Evolutionary conservation across 1,140 invertebrate species (phyloP), one percentile per base, ranked within the genome.

Genomic region (Mycetomoellerius zeteki): DNA sequence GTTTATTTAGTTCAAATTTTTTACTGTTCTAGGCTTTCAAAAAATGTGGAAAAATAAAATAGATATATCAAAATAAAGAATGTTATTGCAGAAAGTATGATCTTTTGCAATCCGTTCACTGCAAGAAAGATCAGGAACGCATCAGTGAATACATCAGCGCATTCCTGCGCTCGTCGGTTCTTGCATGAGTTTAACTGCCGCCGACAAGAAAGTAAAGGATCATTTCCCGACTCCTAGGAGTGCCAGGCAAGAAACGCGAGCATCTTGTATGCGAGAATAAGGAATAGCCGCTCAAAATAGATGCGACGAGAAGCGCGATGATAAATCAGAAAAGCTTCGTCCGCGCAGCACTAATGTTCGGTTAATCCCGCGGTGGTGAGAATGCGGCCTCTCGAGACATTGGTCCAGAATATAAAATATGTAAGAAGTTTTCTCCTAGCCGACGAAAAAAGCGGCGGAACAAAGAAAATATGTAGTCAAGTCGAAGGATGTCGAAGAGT

Each of bases 361-460:
- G 60, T 88, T 90, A 90, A 90, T 90, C 75, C 76, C 37, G 50
- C 30, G 30, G 54, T 56, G 64, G 27, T 19, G 60, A 54, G 14
- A 86, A 69, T 43, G 58, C 65, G 72, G 54, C 27, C 62, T 30
- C 58, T 14, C 65, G 75, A 21, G 72, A 60, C 65, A 78, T 54
- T 65, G 58, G 56, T 30, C 67, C 52, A 64, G 76, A 88, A 88
- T 71, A 88, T 90, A 88, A 91, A 88, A 91, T 88, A 91, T 86
- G 86, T 78, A 90, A 78, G 58, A 90, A 90, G 76, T 89, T 90
- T 85, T 56, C 69, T 54, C 56, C 27, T n/a, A 30, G 16, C 33
- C 89, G 47, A 56, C 12, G 87, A 30, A 71, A 72, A 80, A 80
- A 60, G 69, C 6, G 69, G 21, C 12, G 24, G 69, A 43, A 69